Evolutionary conservation across 2,797 vertebrate species (phyloP).

Genomic region (Epinephelus malabaricus): DNA sequence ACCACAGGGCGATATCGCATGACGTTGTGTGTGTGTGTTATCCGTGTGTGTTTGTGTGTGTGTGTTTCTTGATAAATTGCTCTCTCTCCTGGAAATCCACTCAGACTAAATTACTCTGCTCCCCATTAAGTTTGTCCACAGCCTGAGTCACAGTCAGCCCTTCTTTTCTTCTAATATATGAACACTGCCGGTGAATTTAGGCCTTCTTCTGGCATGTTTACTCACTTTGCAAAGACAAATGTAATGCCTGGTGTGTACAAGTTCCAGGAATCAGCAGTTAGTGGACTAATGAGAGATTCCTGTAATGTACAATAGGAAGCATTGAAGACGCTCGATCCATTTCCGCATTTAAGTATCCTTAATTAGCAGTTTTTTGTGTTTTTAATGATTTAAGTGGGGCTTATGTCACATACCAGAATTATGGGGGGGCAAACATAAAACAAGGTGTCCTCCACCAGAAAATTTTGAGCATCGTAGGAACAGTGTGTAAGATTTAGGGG

Average conservation of each 20-base stretch:
- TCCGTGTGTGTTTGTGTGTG: slow-evolving; percentile 29
- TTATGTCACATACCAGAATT: too few relatives aligned
- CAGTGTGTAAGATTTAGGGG: too few relatives aligned
- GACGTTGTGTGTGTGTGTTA: slow-evolving; percentile 5
- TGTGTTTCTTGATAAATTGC: slow-evolving; percentile 68
- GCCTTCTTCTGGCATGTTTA: slow-evolving; percentile 45
- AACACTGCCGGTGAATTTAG: slow-evolving; percentile 20
- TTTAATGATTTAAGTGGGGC: neutral
- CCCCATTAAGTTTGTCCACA: slow-evolving; percentile 61
- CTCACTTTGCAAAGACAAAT: slow-evolving; percentile 51
- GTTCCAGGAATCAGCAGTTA: slow-evolving; percentile 20
- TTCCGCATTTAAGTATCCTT: neutral
- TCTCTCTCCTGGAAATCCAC: slow-evolving; percentile 68
- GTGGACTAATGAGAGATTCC: slow-evolving; percentile 11
- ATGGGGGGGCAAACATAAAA: too few relatives aligned
- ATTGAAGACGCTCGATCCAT: neutral
- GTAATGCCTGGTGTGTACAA: neutral
- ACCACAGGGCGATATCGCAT: slow-evolving; percentile 39
- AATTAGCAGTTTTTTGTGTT: too few relatives aligned
- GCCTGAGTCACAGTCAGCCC: slow-evolving; percentile 41
- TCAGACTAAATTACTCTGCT: slow-evolving; percentile 69
- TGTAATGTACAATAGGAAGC: neutral
- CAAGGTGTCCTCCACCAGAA: too few relatives aligned
- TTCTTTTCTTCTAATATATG: slow-evolving; percentile 45
- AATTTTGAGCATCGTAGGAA: too few relatives aligned